phyloP scores from a whole-genome alignment of 1,140 invertebrate species.

The Penaeus japonicus region DNA sequence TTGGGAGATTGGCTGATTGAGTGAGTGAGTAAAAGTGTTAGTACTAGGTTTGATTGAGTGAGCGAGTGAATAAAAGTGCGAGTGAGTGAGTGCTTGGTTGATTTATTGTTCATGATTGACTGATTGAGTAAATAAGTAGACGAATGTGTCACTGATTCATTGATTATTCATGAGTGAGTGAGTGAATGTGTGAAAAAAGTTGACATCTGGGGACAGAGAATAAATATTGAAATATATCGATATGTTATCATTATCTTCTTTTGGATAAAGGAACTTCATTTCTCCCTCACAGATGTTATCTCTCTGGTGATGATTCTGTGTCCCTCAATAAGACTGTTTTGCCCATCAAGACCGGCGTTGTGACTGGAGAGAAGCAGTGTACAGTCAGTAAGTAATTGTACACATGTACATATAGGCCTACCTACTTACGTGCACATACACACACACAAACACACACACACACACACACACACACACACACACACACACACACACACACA shows the following conservation, averaged over 20 bases:
- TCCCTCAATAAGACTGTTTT: conserved; percentile 62
- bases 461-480: neutral
- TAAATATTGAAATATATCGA: no score
- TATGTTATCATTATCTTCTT: neutral
- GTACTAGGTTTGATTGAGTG: no score
- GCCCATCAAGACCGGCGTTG: conserved; percentile 21
- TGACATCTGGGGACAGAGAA: no score
- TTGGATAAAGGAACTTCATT: neutral
- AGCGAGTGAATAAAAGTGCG: no score
- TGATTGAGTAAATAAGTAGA: no score
- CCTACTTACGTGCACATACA: neutral
- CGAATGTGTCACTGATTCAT: no score
- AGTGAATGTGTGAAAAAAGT: no score
- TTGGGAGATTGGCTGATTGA: no score
- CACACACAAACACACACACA: neutral
- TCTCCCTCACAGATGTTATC: conserved; percentile 64
- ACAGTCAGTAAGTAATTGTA: conserved; percentile 44
- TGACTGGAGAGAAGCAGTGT: conserved; percentile 46
- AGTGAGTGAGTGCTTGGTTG: no score
- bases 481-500: neutral
- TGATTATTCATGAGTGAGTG: no score
- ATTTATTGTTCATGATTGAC: no score
- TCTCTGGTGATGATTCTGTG: conserved; percentile 67
- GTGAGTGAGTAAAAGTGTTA: no score
- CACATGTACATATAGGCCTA: neutral